Base-by-base conservation (phyloP, 1,140 invertebrate genomes). In the Archivesica marissinica region DNA sequence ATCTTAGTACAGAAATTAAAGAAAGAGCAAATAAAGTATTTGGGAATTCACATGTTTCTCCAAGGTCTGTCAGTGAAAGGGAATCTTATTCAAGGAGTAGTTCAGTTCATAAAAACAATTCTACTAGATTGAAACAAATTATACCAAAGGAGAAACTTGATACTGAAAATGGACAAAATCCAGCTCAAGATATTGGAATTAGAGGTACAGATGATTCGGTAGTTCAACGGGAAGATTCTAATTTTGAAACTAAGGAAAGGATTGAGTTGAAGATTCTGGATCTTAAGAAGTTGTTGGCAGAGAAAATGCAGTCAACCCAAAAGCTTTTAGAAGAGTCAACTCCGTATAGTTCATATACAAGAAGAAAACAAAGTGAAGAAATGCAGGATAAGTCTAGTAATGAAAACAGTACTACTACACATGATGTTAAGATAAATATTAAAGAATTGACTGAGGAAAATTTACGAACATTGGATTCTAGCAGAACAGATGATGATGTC, bases 231-330 rank as follows among this genome's bases (percentile, higher is more conserved):
- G 11, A 15, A 33, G 77, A 79, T n/a, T 15, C 38, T n/a, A 79
- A 79, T 68, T 50, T 17, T 44, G 54, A 79, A 68, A 79, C 77
- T 25, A 79, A 79, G 30, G 77, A 79, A 17, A 79, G 77, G 68
- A 79, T 79, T 66, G 77, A 79, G n/a, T 44, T 39, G n/a, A 79
- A 79, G 47, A 47, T 79, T 35, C 25, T 33, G 23, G 80, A 83
- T 41, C 44, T 83, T 39, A 83, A 83, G 50, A 70, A 75, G 35
- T 28, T 83, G 38, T 54, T 83, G 23, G 50, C 50, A 7, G 80
- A 83, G 13, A 83, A 83, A 75, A 74, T 83, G 80, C 68, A 83
- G 39, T 75, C 28, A 30, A 83, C 80, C n/a, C 68, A 83, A 35
- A 83, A 83, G 30, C 23, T 83, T n/a, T 30, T 83, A 23, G 52